phyloP scores from a whole-genome alignment of 1,140 invertebrate genomes.

The Yoshiicerus persimilis region DNA sequence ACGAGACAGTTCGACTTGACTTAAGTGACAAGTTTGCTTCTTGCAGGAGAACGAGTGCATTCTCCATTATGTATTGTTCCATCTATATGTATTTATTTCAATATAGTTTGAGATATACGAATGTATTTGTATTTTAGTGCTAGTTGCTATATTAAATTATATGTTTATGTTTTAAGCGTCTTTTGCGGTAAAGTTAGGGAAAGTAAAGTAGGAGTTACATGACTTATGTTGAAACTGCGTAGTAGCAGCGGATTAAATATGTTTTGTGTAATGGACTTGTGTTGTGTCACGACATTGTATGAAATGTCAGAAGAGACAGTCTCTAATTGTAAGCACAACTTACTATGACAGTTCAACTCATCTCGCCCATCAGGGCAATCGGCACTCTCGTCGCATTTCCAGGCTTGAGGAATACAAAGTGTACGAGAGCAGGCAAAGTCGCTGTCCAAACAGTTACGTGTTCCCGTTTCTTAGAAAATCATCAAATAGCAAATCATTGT shows the following conservation, averaged over 20 bases:
- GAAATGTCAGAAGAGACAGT: background rate
- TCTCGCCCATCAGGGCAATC: constrained; percentile 68
- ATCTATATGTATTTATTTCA: background rate
- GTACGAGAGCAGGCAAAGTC: constrained; percentile 67
- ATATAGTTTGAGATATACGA: background rate
- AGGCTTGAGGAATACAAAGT: constrained; percentile 63
- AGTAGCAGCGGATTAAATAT: background rate
- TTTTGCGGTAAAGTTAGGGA: background rate
- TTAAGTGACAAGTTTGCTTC: background rate
- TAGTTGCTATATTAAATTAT: background rate
- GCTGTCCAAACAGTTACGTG: constrained; percentile 55
- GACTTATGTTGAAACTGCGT: background rate
- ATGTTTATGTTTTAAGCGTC: background rate
- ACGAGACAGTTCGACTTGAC: background rate
- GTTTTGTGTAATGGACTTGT: constrained; percentile 12
- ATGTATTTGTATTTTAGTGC: background rate
- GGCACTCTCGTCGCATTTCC: constrained; percentile 67
- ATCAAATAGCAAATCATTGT: constrained; percentile 11
- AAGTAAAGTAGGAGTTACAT: background rate
- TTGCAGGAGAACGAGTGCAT: too few species aligned
- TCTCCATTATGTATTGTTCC: background rate
- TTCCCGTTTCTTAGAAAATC: background rate
- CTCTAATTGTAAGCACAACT: constrained; percentile 25
- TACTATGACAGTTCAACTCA: constrained; percentile 61
- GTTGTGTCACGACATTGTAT: background rate